phyloP scores from a whole-genome alignment of 2,888 invertebrate species.

The Aricia artaxerxes region DNA sequence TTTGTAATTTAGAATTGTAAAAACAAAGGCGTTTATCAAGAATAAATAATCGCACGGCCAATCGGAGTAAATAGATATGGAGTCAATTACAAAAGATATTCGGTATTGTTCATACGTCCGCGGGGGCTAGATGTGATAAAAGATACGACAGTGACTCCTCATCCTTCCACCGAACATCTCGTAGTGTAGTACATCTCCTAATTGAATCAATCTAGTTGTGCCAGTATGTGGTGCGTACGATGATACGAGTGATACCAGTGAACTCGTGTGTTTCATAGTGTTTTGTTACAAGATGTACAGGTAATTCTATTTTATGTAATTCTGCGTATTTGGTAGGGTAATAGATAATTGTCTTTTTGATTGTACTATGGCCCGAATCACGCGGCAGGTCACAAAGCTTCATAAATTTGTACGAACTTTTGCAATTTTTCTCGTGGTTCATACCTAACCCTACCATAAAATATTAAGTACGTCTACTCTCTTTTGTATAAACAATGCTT shows the following conservation, averaged over 20 bases:
- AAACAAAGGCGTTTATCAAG: slow-evolving; percentile 50
- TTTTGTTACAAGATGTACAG: slow-evolving; percentile 42
- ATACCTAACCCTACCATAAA: too few species aligned
- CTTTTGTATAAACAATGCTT: background rate
- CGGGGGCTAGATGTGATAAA: slow-evolving; percentile 62
- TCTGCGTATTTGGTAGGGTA: background rate
- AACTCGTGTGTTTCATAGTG: slow-evolving; percentile 13
- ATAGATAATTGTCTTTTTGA: too few species aligned
- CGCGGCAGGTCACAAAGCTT: too few species aligned
- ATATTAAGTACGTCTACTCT: too few species aligned
- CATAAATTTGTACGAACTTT: background rate
- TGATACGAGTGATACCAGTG: slow-evolving; percentile 33
- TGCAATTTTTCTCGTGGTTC: background rate
- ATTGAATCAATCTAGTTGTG: slow-evolving; percentile 72
- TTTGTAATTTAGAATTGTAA: slow-evolving; percentile 38
- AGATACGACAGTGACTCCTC: slow-evolving; percentile 73
- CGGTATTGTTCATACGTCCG: slow-evolving; percentile 55
- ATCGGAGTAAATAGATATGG: slow-evolving; percentile 66
- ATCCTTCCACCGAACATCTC: slow-evolving; percentile 61
- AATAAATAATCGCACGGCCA: slow-evolving; percentile 65
- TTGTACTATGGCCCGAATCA: background rate
- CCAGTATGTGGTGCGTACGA: slow-evolving; percentile 39
- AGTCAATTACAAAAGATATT: slow-evolving; percentile 54
- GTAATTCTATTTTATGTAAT: slow-evolving; percentile 35
- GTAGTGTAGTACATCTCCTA: slow-evolving; percentile 41